Conservation (phyloP, 2,888 invertebrate species). For the Icerya purchasi region DNA sequence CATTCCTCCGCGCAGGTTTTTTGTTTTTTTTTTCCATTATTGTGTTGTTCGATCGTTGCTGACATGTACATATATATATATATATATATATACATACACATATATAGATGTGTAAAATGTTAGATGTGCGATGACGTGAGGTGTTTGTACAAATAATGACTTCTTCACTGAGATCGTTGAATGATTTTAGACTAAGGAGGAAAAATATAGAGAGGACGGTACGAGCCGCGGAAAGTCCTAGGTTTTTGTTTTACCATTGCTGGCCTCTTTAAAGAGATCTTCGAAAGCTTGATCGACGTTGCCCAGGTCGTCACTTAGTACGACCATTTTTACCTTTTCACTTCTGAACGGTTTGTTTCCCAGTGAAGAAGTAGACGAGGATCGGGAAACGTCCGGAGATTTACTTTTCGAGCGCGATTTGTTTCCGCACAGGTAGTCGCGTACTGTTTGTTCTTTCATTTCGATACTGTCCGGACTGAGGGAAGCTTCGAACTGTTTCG, state of each 20-base stretch:
- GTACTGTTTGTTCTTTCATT: constrained; percentile 49
- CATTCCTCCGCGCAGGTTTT: no score
- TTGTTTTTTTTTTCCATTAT: no score
- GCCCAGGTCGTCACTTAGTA: constrained; percentile 22
- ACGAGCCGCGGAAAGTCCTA: no score
- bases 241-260: constrained; percentile 11
- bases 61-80: no score
- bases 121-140: no score
- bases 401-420: not conserved
- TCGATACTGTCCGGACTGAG: constrained; percentile 41
- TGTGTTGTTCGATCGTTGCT: no score
- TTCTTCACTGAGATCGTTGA: no score
- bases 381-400: constrained; percentile 32
- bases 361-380: not conserved
- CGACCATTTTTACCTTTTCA: not conserved
- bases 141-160: no score
- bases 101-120: no score
- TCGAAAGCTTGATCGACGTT: constrained; percentile 78
- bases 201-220: no score
- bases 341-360: not conserved
- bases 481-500: constrained; percentile 62
- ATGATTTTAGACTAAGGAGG: no score
- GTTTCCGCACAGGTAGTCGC: constrained; percentile 37
- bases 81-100: no score
- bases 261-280: constrained; percentile 37